Percentiles rank a stretch among this genome's conserved stretches.
Conservation (phyloP, 2,888 invertebrate species). For the Agrenia bidenticulata region DNA sequence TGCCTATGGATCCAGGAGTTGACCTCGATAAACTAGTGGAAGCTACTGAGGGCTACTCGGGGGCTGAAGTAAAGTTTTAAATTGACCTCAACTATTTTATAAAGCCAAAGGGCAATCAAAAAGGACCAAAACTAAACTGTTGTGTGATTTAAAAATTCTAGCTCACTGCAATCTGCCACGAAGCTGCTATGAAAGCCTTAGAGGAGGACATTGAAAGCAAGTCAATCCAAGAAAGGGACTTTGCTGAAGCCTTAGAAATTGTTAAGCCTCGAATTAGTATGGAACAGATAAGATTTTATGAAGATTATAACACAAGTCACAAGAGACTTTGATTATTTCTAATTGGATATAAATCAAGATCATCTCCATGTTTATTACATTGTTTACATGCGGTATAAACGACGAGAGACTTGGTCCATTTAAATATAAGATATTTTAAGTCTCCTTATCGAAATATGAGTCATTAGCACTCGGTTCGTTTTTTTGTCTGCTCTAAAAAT, state of each 20-base stretch:
- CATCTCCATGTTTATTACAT: too few species aligned
- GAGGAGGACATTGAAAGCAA: slow-evolving; percentile 70
- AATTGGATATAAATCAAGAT: too few species aligned
- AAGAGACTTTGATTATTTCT: slow-evolving; percentile 14
- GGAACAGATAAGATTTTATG: slow-evolving; percentile 71
- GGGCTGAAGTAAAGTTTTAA: slow-evolving; percentile 72
- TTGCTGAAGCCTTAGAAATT: slow-evolving; percentile 68
- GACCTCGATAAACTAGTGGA: slow-evolving; percentile 67
- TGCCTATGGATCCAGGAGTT: slow-evolving; percentile 69
- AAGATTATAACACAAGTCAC: slow-evolving; percentile 59
- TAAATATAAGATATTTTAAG: neutral
- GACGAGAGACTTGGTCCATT: neutral
- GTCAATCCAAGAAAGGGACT: slow-evolving; percentile 68
- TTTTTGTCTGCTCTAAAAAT: too few species aligned
- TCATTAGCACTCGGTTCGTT: too few species aligned
- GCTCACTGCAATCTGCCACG: slow-evolving; percentile 78
- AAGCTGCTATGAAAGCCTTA: slow-evolving; percentile 83
- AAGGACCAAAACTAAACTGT: neutral
- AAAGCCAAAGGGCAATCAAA: too few species aligned
- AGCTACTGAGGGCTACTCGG: slow-evolving; percentile 79
- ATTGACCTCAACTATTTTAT: slow-evolving; percentile 49
- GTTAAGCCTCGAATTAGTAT: slow-evolving; percentile 76
- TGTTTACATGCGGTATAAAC: neutral
- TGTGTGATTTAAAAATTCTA: slow-evolving; percentile 50
- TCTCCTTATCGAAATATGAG: too few species aligned